These are phyloP conservation scores for Calyptomena viridis DNA, from an alignment of 2,113 vertebrate species.

Conservation along the genomic window DNA sequence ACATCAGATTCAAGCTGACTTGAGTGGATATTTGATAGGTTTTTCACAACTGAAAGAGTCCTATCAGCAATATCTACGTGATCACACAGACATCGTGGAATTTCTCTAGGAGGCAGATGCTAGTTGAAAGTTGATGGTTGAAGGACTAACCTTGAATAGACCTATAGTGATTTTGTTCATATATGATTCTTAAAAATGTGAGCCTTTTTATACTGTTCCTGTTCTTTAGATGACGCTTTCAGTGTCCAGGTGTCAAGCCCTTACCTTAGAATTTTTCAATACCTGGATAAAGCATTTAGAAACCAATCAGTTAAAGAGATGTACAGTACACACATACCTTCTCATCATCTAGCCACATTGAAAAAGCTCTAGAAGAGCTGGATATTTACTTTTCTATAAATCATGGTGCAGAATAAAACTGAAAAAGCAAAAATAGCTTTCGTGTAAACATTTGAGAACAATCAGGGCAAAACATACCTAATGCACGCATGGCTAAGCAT, in stretches of 20 bases:
- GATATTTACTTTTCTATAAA: not conserved
- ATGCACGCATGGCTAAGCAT: not conserved
- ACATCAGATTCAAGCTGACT: not conserved
- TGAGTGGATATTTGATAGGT: not conserved
- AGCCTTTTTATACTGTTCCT: not conserved
- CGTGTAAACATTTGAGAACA: fast-evolving
- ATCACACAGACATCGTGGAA: not conserved
- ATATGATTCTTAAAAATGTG: not conserved
- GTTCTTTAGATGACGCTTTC: not conserved
- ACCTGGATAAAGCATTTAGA: not conserved
- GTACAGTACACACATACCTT: not conserved
- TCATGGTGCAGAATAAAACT: not conserved
- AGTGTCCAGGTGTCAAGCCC: not conserved
- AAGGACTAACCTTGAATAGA: not conserved
- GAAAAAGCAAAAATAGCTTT: not conserved
- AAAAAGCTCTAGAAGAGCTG: not conserved
- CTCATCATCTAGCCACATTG: not conserved
- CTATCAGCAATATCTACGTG: not conserved
- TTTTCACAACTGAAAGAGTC: not conserved
- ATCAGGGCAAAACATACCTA: not conserved
- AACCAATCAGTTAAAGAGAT: not conserved
- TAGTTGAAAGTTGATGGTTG: not conserved
- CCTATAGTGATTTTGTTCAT: not conserved
- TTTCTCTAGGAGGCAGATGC: not conserved
- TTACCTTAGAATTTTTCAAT: not conserved